Evolutionary conservation across 1,140 invertebrate genomes (phyloP), one percentile per base, ranked within the genome.

Genomic region (Rhagoletis pomonella): DNA sequence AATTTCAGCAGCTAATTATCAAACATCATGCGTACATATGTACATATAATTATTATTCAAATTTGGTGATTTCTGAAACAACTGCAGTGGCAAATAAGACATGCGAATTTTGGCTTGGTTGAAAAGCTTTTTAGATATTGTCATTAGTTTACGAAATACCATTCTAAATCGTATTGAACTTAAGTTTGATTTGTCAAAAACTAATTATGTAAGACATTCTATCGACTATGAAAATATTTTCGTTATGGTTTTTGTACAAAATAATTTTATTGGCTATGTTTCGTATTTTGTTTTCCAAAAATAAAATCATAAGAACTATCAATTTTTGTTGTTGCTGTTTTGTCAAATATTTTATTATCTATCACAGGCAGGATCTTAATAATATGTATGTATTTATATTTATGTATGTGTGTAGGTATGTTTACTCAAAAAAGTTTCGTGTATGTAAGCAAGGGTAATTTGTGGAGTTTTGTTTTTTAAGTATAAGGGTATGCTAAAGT

Each of bases 301-400:
- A 81, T 55, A 81, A 73, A 81, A 81, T 81, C 73, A 81, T 81
- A 81, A 81, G 73, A 81, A 81, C 44, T 81, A 81, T 81, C n/a
- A 81, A 67, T 67, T 19, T 67, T 67, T 67, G 29, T 67, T 67
- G 6, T 67, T 55, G 9, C 55, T 55, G 50, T 14, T 81, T 62
- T 81, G 47, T 81, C 55, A 17, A 81, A 81, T 81, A 55, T 81
- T 55, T 81, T 81, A 81, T 81, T 81, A 81, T 81, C 73, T 81
- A 81, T 81, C 73, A 81, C 73, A 81, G 73, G 73, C 73, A 81
- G 73, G 73, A 81, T 81, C 73, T 81, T 81, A 81, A 81, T 81
- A 81, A 81, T 81, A 73, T 81, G 29, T 29, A 29, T 29, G 29
- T 29, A 29, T 29, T 29, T 29, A 29, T 29, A 29, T 29, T 29